These are phyloP conservation scores for Rhagologus leucostigma DNA, from an alignment of 2,113 vertebrate species.

Conservation along the genomic window DNA sequence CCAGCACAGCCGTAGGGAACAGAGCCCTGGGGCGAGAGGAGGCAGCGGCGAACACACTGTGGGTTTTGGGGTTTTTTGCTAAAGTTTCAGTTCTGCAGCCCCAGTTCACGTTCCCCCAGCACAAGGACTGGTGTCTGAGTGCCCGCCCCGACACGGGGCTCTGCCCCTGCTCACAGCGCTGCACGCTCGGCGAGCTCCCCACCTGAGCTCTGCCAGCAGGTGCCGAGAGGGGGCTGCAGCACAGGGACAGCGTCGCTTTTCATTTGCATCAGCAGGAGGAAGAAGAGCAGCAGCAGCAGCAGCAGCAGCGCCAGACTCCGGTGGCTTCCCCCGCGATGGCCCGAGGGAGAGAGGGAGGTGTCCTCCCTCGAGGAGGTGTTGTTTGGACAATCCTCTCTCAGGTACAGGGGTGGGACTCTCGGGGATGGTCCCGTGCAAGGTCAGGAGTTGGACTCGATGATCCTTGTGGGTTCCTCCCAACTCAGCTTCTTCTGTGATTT, in stretches of 20 bases:
- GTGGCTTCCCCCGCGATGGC: not conserved
- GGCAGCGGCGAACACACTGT: not conserved
- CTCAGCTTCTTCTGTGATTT: not conserved
- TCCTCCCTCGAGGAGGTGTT: not conserved
- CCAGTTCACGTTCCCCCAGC: not conserved
- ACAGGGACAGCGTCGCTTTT: not conserved
- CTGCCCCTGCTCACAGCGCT: not conserved
- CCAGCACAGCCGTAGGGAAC: accelerated
- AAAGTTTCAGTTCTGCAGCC: not conserved
- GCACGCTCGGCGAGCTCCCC: not conserved
- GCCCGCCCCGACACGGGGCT: not conserved
- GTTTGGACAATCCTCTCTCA: not conserved
- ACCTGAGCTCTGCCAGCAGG: not conserved
- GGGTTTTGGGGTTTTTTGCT: not conserved
- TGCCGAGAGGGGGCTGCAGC: not conserved
- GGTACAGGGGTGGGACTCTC: not conserved
- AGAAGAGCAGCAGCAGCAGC: not conserved
- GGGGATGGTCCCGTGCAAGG: not conserved
- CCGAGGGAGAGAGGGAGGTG: not conserved
- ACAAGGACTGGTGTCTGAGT: not conserved
- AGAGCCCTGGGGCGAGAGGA: not conserved
- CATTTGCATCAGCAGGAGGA: constrained; percentile 5
- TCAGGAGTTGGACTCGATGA: not conserved
- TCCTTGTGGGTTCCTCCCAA: not conserved
- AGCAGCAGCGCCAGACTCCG: not conserved